phyloP scores from a whole-genome alignment of 2,113 vertebrate genomes.

The Corythoichthys intestinalis region DNA sequence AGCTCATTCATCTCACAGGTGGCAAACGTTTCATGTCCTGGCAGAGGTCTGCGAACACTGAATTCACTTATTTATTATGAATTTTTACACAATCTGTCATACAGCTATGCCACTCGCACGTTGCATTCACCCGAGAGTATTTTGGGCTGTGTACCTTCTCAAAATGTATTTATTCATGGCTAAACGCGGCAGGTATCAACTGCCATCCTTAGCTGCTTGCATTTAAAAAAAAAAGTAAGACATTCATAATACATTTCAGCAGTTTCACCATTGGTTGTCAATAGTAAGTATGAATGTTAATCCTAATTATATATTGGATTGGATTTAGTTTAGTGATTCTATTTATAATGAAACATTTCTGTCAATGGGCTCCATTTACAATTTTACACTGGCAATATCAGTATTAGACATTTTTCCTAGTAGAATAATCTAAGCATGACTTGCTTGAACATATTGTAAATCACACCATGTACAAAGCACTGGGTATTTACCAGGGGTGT shows the following conservation, averaged over 20 bases:
- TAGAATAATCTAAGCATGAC: too few species aligned
- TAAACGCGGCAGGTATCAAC: constrained; percentile 8
- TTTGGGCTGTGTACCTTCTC: constrained; percentile 1
- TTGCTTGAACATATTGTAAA: too few species aligned
- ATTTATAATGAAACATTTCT: too few species aligned
- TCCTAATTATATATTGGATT: neutral
- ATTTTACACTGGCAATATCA: too few species aligned
- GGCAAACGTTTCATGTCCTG: neutral
- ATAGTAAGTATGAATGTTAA: neutral
- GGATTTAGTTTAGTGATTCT: neutral
- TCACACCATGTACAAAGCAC: too few species aligned
- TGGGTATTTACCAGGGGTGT: too few species aligned
- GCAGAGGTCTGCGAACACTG: neutral
- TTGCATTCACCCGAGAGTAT: neutral
- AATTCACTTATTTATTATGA: neutral
- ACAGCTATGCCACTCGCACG: neutral
- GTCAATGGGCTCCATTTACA: too few species aligned
- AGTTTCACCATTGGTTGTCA: neutral
- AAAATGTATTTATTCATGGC: constrained; percentile 1
- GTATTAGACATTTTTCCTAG: too few species aligned
- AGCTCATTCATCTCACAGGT: neutral
- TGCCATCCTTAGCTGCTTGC: neutral
- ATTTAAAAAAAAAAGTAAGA: neutral
- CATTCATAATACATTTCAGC: neutral
- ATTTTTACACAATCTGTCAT: neutral